Percentiles rank a stretch among this genome's conserved stretches.
phyloP scores from a whole-genome alignment of 2,888 invertebrate genomes.

The Pterostichus niger region DNA sequence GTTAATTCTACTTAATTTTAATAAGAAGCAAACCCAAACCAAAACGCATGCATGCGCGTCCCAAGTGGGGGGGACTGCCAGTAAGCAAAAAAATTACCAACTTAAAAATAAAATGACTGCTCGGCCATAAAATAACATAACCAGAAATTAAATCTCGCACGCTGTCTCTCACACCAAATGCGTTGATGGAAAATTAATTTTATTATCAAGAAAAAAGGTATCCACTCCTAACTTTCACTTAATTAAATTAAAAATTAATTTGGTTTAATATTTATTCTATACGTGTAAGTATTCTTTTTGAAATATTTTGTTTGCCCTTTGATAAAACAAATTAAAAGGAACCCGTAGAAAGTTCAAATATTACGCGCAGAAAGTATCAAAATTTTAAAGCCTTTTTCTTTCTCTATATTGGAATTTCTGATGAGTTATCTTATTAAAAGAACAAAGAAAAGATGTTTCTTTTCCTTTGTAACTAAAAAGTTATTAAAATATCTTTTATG shows the following conservation, averaged over 20 bases:
- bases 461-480: conserved; percentile 50
- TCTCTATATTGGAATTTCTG: conserved; percentile 53
- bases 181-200: conserved; percentile 1
- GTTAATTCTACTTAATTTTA: conserved; percentile 60
- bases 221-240: background rate
- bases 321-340: conserved; percentile 44
- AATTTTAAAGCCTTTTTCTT: conserved; percentile 54
- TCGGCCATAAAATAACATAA: too few species aligned
- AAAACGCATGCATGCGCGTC: conserved; percentile 61
- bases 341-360: conserved; percentile 38
- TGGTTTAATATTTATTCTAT: conserved; percentile 9
- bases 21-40: conserved; percentile 58
- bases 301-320: conserved; percentile 42
- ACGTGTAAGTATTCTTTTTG: conserved; percentile 28
- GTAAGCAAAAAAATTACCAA: conserved; percentile 58
- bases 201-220: conserved; percentile 14
- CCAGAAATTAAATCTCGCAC: conserved; percentile 1
- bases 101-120: conserved; percentile 22
- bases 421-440: conserved; percentile 50
- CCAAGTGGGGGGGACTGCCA: conserved; percentile 43
- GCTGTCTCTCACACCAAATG: background rate
- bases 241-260: conserved; percentile 43
- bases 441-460: conserved; percentile 53
- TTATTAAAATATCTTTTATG: conserved; percentile 56
- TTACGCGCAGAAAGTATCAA: conserved; percentile 15